Evolutionary conservation across 2,888 invertebrate species (phyloP).

Genomic region (Nomada ferruginata): DNA sequence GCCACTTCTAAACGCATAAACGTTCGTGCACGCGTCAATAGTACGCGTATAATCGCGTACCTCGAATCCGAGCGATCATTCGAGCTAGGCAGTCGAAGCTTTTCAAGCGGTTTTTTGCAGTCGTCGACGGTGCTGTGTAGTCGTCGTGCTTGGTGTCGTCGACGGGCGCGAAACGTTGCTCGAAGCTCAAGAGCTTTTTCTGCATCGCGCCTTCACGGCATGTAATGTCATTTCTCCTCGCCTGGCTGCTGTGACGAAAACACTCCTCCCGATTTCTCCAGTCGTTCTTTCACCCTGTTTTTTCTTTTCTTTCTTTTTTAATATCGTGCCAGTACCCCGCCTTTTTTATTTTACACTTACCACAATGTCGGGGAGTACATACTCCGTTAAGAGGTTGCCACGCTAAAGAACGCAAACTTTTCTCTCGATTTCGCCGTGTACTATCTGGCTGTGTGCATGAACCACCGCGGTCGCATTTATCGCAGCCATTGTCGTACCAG

Average conservation of each 20-base stretch:
- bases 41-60: conserved; percentile 62
- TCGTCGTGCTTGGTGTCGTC: conserved; percentile 54
- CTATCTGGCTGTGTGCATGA: conserved; percentile 4
- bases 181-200: conserved; percentile 77
- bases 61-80: conserved; percentile 57
- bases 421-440: conserved; percentile 32
- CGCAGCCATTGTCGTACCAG: conserved; percentile 14
- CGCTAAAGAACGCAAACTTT: conserved; percentile 35
- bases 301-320: conserved; percentile 33
- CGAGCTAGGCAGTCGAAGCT: conserved; percentile 51
- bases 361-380: conserved; percentile 53
- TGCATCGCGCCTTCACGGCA: conserved; percentile 75
- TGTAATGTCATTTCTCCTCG: conserved; percentile 75
- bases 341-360: conserved; percentile 61
- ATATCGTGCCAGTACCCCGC: conserved; percentile 38
- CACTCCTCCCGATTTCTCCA: conserved; percentile 58
- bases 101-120: conserved; percentile 64
- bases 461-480: conserved; percentile 30
- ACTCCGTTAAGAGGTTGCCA: conserved; percentile 57
- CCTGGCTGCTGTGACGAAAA: conserved; percentile 67
- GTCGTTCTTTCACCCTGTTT: conserved; percentile 27
- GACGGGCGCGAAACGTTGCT: conserved; percentile 67
- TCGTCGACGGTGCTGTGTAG: conserved; percentile 39
- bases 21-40: conserved; percentile 49
- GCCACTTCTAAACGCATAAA: conserved; percentile 44